Evolutionary conservation across 2,888 invertebrate species (phyloP).

Genomic region (Nycteola revayana): DNA sequence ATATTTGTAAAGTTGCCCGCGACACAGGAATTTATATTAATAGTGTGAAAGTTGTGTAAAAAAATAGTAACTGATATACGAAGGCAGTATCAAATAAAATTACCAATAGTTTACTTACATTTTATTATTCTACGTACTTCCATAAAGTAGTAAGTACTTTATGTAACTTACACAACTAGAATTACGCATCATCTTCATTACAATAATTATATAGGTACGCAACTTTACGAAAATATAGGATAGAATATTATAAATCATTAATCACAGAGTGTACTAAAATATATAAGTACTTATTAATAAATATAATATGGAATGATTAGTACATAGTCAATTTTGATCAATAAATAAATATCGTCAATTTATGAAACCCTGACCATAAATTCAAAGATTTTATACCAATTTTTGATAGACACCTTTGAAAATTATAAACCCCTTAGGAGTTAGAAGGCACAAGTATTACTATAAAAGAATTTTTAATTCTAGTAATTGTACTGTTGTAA

Average conservation of each 20-base stretch:
- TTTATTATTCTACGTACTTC: slow-evolving; percentile 71
- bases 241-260: slow-evolving; percentile 52
- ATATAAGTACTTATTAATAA: slow-evolving; percentile 42
- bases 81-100: too few relatives aligned
- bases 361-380: slow-evolving; percentile 38
- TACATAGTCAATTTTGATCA: slow-evolving; percentile 33
- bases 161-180: slow-evolving; percentile 66
- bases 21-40: too few relatives aligned
- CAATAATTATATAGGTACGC: slow-evolving; percentile 24
- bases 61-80: too few relatives aligned
- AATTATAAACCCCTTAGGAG: slow-evolving; percentile 45
- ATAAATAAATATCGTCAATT: too few relatives aligned
- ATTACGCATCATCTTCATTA: slow-evolving; percentile 50
- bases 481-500: slow-evolving; percentile 50
- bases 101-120: slow-evolving; percentile 32
- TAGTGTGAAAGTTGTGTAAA: too few relatives aligned
- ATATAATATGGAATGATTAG: slow-evolving; percentile 70
- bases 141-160: slow-evolving; percentile 56
- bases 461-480: slow-evolving; percentile 43
- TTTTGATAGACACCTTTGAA: slow-evolving; percentile 45
- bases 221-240: slow-evolving; percentile 60
- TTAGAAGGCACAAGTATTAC: slow-evolving; percentile 53
- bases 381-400: slow-evolving; percentile 22
- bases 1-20: too few relatives aligned
- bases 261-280: slow-evolving; percentile 70